Evolutionary conservation across 1,140 invertebrate genomes (phyloP), one percentile per base, ranked within the genome.

Genomic region (Sesamia nonagrioides): DNA sequence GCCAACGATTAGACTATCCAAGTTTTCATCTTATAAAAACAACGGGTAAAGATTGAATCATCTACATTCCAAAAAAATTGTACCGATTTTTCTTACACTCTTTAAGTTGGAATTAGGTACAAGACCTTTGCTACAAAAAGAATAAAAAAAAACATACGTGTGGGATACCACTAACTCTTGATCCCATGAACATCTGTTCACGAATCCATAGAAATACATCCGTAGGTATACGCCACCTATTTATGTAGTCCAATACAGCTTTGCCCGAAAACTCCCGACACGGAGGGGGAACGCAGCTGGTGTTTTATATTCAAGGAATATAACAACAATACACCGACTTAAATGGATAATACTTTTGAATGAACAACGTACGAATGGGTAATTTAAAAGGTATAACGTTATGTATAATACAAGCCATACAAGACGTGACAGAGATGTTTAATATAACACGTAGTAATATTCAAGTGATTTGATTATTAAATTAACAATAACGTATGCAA

Each of bases 281-380:
- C 40, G 35, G 15, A 60, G 52, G 54, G 45, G 54, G 74, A 69
- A 54, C 52, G 52, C 27, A 48, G 58, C 21, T 48, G 66, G 27
- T 63, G 54, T 58, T 81, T 81, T 78, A 81, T 81, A 81, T 81
- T 78, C 80, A 81, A 81, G 54, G 69, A 60, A 72, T 54, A 78
- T 21, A 61, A 45, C 71, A 76, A 75, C 73, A 78, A 71, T 60
- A 56, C 52, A 35, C 37, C 42, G 35, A 50, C 61, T 73, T 50
- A 81, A 77, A 81, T 81, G 76, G 71, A 78, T 83, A 76, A 45
- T 83, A 71, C 81, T 78, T 79, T 50, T 77, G 60, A 48, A 77
- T 66, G 40, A 69, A 68, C 15, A 60, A 54, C 21, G 48, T 42
- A 77, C 35, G 74, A 75, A 52, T 58, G 54, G 18, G 50, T 73